Base-by-base conservation (phyloP, 2,113 vertebrate species). In the Xerus inauris region DNA sequence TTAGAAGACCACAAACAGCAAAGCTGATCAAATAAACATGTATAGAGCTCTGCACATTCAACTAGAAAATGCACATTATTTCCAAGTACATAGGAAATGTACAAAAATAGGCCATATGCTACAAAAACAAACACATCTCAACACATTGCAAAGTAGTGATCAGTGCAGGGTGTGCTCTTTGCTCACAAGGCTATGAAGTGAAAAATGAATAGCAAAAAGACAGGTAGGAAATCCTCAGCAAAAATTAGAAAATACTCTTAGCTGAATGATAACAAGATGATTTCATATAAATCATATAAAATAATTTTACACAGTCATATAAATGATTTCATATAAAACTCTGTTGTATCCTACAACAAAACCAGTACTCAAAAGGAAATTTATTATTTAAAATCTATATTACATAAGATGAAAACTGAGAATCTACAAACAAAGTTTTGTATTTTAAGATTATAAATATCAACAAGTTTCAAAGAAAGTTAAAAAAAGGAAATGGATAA, bases 401-500 rank as follows among this genome's bases (percentile, higher is more conserved):
- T 80, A 73, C 17, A 91, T 32, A 65, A 11, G 11, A 77, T 40
- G 73, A 84, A 94, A 94, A 24, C 40, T 69, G 47, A 82, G 28
- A 90, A 77, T 64, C 38, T 62, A 59, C 73, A 51, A 87, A 93
- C 7, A 35, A 81, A 93, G 35, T 12, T 73, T 65, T 30, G 2
- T 14, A 90, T 57, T 92, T 86, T 6, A 82, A 93, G 40, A 86
- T 72, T 89, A 71, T 42, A 47, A 69, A 85, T 92, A 76, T 94
- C 51, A 76, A n/a, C 7, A 72, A 72, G 88, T 77, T 73, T 65
- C 77, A 91, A 82, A 77, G 19, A 59, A 93, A 95, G 4, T 54
- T 54, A 72, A 79, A 79, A 42, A 84, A 75, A 67, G n/a, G 7
- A 81, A 89, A 62, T 26, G 49, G 10, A 65, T 49, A 57, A 75